These are phyloP conservation scores for Adelphocoris suturalis DNA, from an alignment of 2,888 invertebrate species.

Conservation along the genomic window DNA sequence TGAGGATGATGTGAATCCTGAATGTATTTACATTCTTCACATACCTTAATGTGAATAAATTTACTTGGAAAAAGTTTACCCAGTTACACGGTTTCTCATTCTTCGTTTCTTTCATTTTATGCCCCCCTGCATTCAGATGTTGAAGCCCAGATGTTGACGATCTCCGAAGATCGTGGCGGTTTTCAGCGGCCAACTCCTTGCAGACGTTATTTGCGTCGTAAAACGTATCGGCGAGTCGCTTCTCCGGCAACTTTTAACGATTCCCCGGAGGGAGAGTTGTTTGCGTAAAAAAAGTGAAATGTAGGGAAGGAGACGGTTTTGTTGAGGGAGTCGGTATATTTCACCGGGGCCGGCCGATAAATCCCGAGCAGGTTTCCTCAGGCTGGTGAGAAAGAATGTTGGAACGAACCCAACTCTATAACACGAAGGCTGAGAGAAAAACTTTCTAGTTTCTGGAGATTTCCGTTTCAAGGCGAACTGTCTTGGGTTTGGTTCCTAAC, in stretches of 20 bases:
- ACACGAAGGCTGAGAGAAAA: neutral
- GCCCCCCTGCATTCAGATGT: neutral
- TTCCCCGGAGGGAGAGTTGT: neutral
- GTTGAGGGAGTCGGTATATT: constrained; percentile 34
- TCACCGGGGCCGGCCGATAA: neutral
- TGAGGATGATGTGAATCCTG: too few relatives aligned
- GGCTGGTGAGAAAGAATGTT: neutral
- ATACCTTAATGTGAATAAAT: too few relatives aligned
- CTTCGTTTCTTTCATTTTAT: too few relatives aligned
- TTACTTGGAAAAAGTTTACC: too few relatives aligned
- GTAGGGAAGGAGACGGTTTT: constrained; percentile 19
- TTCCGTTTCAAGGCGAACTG: neutral
- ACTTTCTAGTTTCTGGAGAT: neutral
- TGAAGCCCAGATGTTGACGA: neutral
- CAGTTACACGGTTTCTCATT: too few relatives aligned
- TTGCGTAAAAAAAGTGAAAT: constrained; percentile 8
- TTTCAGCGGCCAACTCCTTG: neutral
- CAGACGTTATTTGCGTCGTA: neutral
- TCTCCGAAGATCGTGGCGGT: neutral
- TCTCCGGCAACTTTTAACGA: neutral
- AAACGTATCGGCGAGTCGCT: constrained; percentile 4
- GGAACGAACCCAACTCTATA: neutral
- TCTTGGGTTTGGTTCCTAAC: too few relatives aligned
- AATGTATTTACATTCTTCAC: too few relatives aligned
- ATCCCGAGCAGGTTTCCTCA: constrained; percentile 8